phyloP scores from a whole-genome alignment of 1,140 invertebrate species.

The Papilio polyxenes region DNA sequence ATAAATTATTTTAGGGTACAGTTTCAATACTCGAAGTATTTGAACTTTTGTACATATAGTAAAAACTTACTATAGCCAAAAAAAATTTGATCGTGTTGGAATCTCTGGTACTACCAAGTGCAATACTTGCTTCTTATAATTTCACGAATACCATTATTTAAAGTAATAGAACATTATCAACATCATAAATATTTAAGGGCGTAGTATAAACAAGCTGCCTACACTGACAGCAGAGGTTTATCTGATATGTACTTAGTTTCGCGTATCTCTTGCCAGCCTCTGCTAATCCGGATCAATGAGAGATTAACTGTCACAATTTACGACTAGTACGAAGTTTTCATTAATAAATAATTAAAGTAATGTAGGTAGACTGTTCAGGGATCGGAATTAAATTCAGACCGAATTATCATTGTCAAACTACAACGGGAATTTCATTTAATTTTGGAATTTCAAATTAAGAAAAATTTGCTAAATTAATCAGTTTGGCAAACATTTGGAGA shows the following conservation, averaged over 20 bases:
- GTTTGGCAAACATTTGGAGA: too few species aligned
- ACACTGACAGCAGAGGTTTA: neutral
- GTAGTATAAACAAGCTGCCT: neutral
- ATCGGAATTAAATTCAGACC: neutral
- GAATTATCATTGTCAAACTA: neutral
- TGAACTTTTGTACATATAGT: too few species aligned
- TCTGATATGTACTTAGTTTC: neutral
- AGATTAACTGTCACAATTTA: neutral
- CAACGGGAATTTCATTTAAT: too few species aligned
- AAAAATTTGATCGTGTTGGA: too few species aligned
- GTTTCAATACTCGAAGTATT: too few species aligned
- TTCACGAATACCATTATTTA: too few species aligned
- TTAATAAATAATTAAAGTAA: neutral
- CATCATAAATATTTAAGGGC: neutral
- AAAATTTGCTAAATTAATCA: too few species aligned
- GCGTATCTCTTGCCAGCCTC: neutral
- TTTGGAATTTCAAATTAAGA: too few species aligned
- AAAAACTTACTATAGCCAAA: too few species aligned
- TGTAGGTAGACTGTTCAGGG: neutral
- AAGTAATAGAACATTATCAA: neutral
- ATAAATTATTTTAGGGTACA: too few species aligned
- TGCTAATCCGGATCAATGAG: neutral
- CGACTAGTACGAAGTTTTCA: neutral
- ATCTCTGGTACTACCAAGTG: too few species aligned
- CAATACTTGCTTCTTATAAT: too few species aligned